Evolutionary conservation across 2,888 invertebrate genomes (phyloP).

Genomic region (Lagria hirta): DNA sequence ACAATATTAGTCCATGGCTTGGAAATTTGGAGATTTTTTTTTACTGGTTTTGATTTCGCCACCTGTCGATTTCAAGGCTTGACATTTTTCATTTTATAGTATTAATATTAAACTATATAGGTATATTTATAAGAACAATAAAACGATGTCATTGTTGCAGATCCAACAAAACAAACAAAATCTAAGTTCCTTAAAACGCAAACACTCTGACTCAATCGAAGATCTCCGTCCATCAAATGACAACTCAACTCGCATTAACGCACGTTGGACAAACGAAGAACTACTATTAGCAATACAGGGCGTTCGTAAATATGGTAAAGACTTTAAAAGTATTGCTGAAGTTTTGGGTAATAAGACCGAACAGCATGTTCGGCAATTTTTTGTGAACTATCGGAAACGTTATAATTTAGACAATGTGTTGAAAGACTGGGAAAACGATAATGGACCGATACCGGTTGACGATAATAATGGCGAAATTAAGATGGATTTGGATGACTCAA

Average conservation of each 20-base stretch:
- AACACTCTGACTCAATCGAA: constrained; percentile 59
- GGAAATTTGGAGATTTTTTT: no score
- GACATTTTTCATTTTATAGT: no score
- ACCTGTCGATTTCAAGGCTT: no score
- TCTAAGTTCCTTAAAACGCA: constrained; percentile 82
- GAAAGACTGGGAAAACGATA: constrained; percentile 82
- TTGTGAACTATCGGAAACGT: constrained; percentile 81
- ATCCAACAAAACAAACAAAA: constrained; percentile 94
- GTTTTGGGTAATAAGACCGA: constrained; percentile 94
- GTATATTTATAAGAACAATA: no score
- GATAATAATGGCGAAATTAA: constrained; percentile 37
- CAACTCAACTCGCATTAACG: constrained; percentile 66
- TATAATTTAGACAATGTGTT: constrained; percentile 86
- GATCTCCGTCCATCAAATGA: constrained; percentile 51
- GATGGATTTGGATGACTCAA: constrained; percentile 41
- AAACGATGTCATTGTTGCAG: constrained; percentile 58
- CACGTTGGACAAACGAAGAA: constrained; percentile 90
- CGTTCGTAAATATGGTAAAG: constrained; percentile 78
- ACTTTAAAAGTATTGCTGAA: constrained; percentile 92
- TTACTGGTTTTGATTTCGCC: no score
- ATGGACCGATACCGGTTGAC: constrained; percentile 56
- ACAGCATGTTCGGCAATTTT: constrained; percentile 88
- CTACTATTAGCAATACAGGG: constrained; percentile 88
- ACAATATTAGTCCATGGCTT: no score
- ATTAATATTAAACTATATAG: no score